Base-by-base conservation (phyloP, 2,113 vertebrate species). In the Fregetta grallaria region DNA sequence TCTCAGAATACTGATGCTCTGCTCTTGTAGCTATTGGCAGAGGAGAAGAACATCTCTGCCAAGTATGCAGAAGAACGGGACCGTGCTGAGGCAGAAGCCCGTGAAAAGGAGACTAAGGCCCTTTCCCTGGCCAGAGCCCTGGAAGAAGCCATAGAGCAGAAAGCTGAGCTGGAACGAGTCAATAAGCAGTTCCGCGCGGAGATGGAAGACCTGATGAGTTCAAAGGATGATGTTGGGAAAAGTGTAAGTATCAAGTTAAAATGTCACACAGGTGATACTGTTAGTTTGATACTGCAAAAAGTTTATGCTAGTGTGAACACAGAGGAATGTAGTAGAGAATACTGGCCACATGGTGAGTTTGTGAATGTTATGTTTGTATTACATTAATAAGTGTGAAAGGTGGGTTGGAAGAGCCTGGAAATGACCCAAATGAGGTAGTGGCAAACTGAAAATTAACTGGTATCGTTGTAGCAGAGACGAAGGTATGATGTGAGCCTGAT, bases 141-240 rank as follows among this genome's bases (percentile, higher is more conserved):
- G 77, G 99, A 99, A 71, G 96, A 98, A 88, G 97, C 99, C 89
- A 96, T 98, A 73, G 99, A 99, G 94, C 58, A 98, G 83, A 99
- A 99, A 97, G 99, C 99, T 0, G 99, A 99, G 83, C 77, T 99
- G 94, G 99, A 99, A 72, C 98, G 99, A 10, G 96, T 98, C 97
- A 99, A 99, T 97, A 99, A 99, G 88, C 98, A 99, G 94, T 98
- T 99, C 83, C 98, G 99, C 1, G 92, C 98, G 0, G 99, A 99
- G 97, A 99, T 99, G 99, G 99, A 99, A 88, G 99, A 99, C 94
- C 98, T 99, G 80, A 99, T 99, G 86, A 99, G 99, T 89, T 99
- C 99, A 5, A 99, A 99, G 98, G 99, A 99, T 2, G 99, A 99
- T 9, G 99, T 99, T 38, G 99, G 99, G 96, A 99, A 99, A 97